Conservation (phyloP, 2,888 invertebrate species). For the Caenorhabditis sp. region DNA sequence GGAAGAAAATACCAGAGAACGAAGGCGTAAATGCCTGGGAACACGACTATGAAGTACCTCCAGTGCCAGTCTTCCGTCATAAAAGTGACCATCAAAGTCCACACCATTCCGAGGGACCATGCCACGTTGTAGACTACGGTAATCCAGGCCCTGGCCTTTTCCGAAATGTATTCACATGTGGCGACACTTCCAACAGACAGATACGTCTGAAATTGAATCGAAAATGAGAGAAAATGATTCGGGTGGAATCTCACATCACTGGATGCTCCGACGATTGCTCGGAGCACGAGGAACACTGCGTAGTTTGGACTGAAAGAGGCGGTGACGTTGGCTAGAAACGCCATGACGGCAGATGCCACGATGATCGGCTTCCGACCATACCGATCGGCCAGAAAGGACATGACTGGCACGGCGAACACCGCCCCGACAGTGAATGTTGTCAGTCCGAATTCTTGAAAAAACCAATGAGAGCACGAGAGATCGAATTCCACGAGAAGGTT, state of each 20-base stretch:
- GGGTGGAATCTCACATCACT: constrained; percentile 38
- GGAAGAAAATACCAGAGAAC: constrained; percentile 30
- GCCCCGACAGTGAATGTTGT: constrained; percentile 54
- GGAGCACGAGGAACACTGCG: constrained; percentile 26
- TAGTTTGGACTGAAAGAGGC: constrained; percentile 52
- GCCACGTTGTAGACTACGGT: constrained; percentile 58
- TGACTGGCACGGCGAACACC: constrained; percentile 43
- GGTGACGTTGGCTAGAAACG: constrained; percentile 34
- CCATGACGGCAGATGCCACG: constrained; percentile 20
- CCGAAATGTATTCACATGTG: constrained; percentile 54
- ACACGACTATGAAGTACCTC: constrained; percentile 37
- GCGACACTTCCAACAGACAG: constrained; percentile 46
- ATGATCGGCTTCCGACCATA: constrained; percentile 52
- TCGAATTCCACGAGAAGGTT: constrained; percentile 46
- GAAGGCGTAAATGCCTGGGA: constrained; percentile 45
- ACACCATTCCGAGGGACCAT: constrained; percentile 54
- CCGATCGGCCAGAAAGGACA: constrained; percentile 52
- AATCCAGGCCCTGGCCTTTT: constrained; percentile 52
- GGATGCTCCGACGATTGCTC: constrained; percentile 44
- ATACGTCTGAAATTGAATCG: constrained; percentile 41
- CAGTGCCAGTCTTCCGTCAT: constrained; percentile 54
- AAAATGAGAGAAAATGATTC: background rate
- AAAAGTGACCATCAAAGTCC: constrained; percentile 38
- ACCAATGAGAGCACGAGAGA: constrained; percentile 42
- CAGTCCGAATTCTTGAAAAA: constrained; percentile 50